Evolutionary conservation across 2,797 vertebrate genomes (phyloP).

Genomic region (Cirrhinus mrigala): DNA sequence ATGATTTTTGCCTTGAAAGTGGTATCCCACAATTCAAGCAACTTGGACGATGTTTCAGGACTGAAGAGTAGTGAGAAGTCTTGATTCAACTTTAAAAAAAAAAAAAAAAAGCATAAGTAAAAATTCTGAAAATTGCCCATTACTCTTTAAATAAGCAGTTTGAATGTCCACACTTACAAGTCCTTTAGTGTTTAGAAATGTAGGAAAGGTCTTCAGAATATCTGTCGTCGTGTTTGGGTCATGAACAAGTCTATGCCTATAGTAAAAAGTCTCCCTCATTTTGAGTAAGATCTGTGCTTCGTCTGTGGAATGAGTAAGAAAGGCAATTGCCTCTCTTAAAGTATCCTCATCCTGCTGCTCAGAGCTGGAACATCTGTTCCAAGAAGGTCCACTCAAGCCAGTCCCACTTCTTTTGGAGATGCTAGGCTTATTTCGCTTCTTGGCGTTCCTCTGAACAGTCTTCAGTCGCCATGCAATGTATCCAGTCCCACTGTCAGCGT

Average conservation of each 20-base stretch:
- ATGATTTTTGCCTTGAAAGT: constrained; percentile 25
- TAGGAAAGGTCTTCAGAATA: constrained; percentile 59
- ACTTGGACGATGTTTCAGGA: constrained; percentile 5
- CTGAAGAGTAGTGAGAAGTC: constrained; percentile 39
- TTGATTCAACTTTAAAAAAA: constrained; percentile 29
- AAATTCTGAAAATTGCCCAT: background rate
- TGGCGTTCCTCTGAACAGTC: constrained; percentile 52
- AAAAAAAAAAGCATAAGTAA: background rate
- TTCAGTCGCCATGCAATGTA: constrained; percentile 61
- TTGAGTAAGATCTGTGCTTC: constrained; percentile 61
- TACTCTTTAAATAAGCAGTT: background rate
- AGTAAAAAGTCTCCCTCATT: constrained; percentile 57
- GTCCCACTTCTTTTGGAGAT: constrained; percentile 8
- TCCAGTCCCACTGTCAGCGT: constrained; percentile 56
- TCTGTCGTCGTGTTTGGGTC: constrained; percentile 54
- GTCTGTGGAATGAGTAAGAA: constrained; percentile 56
- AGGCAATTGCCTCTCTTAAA: constrained; percentile 58
- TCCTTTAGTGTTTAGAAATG: constrained; percentile 61
- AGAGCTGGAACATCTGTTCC: constrained; percentile 46
- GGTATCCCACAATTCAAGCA: constrained; percentile 30
- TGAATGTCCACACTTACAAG: constrained; percentile 47
- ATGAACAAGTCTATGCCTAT: constrained; percentile 57
- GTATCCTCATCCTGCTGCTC: constrained; percentile 61
- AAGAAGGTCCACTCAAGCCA: background rate
- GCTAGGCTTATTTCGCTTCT: constrained; percentile 29